Base-by-base conservation (phyloP, 2,888 invertebrate species). In the Athalia cordata region DNA sequence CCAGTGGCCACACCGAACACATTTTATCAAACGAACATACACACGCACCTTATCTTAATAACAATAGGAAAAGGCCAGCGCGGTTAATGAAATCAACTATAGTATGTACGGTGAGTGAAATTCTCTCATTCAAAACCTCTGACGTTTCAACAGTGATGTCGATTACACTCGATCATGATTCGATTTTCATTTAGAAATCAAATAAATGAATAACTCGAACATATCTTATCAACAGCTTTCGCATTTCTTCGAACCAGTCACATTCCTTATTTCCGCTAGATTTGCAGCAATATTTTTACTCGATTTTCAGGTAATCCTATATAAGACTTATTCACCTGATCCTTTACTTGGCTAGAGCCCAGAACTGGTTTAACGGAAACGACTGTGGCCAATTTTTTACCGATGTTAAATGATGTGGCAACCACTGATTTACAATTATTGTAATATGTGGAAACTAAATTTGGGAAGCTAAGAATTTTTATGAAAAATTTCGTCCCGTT, bases 181-280 rank as follows among this genome's bases (percentile, higher is more conserved):
- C 29, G 29, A 29, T 29, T 29, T 29, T 29, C 1, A 2, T 29
- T 29, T 29, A 29, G 2, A 29, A 29, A 29, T 29, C 29, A 2
- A 29, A 57, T 3, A 45, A 72, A 72, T 59, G 45, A 13, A 45
- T 13, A 13, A 15, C n/a, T 57, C n/a, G 15, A 70, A 57, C 43
- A 47, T 47, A 57, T 7, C 15, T 43, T n/a, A 13, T 8, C 3
- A 59, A 57, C 13, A 59, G n/a, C 47, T 57, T 59, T 72, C 59
- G 1, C 47, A 13, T 72, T 47, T 7, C 29, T 15, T 13, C 78
- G 0, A 0, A 61, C 15, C 78, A 81, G 77, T 88, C 87, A 76
- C 82, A 77, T 77, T 68, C 59, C n/a, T 62, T 9, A 29, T 43
- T 66, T 61, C 70, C 68, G 50, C 47, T 49, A 77, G 47, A 77